A percentile compares a stretch with the other conserved stretches of the same genome.
Evolutionary conservation across 2,113 vertebrate genomes (phyloP).

Genomic region (Oryzias javanicus): DNA sequence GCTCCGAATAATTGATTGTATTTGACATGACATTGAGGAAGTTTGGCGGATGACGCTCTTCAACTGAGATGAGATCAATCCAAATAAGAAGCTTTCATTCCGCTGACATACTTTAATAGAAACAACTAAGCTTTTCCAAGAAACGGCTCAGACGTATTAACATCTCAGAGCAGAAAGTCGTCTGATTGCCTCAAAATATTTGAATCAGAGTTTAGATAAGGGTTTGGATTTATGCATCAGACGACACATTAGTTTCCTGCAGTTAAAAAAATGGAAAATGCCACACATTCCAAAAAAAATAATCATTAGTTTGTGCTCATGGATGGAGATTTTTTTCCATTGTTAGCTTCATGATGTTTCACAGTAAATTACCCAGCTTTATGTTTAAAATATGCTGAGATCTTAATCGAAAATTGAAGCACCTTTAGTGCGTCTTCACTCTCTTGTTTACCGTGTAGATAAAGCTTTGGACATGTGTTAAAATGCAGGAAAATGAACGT

Average conservation of each 20-base stretch:
- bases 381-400: neutral
- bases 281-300: slow-evolving; percentile 27
- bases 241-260: slow-evolving; percentile 28
- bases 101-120: slow-evolving; percentile 61
- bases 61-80: slow-evolving; percentile 55
- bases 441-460: slow-evolving; percentile 52
- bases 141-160: slow-evolving; percentile 57
- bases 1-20: slow-evolving; percentile 64
- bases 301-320: slow-evolving; percentile 28
- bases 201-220: slow-evolving; percentile 41
- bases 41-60: slow-evolving; percentile 39
- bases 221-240: slow-evolving; percentile 31
- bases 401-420: slow-evolving; percentile 1
- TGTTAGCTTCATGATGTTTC: neutral
- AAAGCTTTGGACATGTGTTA: slow-evolving; percentile 40
- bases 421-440: slow-evolving; percentile 6
- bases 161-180: slow-evolving; percentile 50
- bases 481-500: slow-evolving; percentile 43
- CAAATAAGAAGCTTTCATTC: slow-evolving; percentile 62
- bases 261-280: slow-evolving; percentile 26
- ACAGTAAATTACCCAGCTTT: neutral
- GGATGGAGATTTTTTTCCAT: no score
- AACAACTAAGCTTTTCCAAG: slow-evolving; percentile 36
- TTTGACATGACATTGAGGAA: slow-evolving; percentile 62
- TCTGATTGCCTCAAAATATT: slow-evolving; percentile 47